Evolutionary conservation across 2,113 vertebrate species (phyloP).

Genomic region (Oophaga pumilio): DNA sequence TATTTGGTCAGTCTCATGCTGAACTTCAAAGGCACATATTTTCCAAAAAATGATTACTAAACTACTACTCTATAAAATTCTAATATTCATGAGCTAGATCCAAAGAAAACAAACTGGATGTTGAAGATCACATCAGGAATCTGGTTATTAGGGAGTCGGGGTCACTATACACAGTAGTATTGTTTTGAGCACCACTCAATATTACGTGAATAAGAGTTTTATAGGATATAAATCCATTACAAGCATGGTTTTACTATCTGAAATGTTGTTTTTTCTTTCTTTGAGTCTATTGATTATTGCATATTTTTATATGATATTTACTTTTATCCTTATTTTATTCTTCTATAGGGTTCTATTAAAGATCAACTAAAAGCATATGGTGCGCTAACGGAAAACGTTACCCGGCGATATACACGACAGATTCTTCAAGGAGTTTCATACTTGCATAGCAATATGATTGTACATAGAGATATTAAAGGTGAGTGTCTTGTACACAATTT

Average conservation of each 20-base stretch:
- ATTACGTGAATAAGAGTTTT: neutral
- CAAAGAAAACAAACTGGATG: neutral
- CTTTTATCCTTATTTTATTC: slow-evolving; percentile 7
- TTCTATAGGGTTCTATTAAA: slow-evolving; percentile 85
- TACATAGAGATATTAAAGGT: slow-evolving; percentile 94
- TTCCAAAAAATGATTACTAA: neutral
- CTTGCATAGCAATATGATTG: slow-evolving; percentile 93
- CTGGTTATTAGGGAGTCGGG: neutral
- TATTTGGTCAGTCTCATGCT: neutral
- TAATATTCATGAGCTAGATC: neutral
- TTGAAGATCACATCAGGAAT: neutral
- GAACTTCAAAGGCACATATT: neutral
- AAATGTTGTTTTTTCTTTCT: neutral
- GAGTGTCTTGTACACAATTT: slow-evolving; percentile 48
- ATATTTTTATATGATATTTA: neutral
- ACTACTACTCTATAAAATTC: neutral
- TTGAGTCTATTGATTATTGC: neutral
- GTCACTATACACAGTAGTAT: neutral
- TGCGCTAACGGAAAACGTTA: slow-evolving; percentile 88
- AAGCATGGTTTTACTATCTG: neutral
- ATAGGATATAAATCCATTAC: neutral
- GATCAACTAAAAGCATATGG: slow-evolving; percentile 90
- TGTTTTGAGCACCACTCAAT: neutral
- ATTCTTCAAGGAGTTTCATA: slow-evolving; percentile 91
- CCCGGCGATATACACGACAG: slow-evolving; percentile 85